These are phyloP conservation scores for Procambarus clarkii DNA, from an alignment of 1,140 invertebrate species.

Conservation along the genomic window DNA sequence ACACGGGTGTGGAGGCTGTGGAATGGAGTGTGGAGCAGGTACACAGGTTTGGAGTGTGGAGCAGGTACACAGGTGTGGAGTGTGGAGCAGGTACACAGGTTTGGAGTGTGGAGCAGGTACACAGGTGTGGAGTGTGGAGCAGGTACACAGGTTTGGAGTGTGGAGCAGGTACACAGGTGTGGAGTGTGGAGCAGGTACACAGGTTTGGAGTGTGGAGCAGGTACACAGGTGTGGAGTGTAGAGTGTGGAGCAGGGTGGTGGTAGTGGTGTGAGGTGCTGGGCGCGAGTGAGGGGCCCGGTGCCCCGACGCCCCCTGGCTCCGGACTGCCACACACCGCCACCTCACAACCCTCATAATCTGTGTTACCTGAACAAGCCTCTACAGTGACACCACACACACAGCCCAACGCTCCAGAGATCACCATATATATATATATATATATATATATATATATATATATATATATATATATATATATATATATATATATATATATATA, in stretches of 20 bases:
- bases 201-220: too few species aligned
- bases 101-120: not conserved
- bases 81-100: too few species aligned
- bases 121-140: slow-evolving; percentile 26
- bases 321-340: slow-evolving; percentile 40
- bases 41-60: not conserved
- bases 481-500: too few species aligned
- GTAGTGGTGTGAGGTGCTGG: not conserved
- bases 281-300: slow-evolving; percentile 26
- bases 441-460: too few species aligned
- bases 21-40: slow-evolving; percentile 19
- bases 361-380: not conserved
- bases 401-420: too few species aligned
- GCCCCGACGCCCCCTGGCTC: slow-evolving; percentile 2
- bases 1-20: not conserved
- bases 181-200: not conserved
- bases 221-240: not conserved
- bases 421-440: too few species aligned
- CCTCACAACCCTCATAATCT: slow-evolving; percentile 5
- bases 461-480: too few species aligned
- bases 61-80: too few species aligned
- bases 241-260: slow-evolving; percentile 1
- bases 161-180: not conserved
- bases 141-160: slow-evolving; percentile 1
- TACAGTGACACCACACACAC: not conserved